Evolutionary conservation across 2,797 vertebrate species (phyloP), one percentile per base, ranked within the genome.

Genomic region (Sarcoramphus papa): DNA sequence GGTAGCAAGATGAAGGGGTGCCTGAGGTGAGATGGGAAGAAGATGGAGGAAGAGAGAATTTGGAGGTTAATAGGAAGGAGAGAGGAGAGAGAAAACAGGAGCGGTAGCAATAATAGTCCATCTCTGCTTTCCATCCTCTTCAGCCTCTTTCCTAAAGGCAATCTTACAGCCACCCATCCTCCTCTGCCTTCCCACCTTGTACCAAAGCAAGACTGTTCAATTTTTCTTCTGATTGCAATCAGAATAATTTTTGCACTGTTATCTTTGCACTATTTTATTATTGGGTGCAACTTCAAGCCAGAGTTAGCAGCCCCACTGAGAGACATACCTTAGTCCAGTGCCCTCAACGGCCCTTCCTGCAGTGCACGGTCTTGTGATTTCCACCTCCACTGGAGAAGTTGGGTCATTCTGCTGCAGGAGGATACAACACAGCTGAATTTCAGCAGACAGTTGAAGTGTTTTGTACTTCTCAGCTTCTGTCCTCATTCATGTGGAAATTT

Each of bases 301-400:
- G 63, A 35, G 19, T 30, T 47, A 63, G 45, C 14, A 83, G 31
- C 33, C 33, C n/a, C 53, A 15, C 35, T 25, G 68, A 67, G 65
- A 45, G 33, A 54, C 16, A 3, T 8, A 8, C 3, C 37, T 7
- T 60, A 16, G 33, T 3, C 7, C 48, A 60, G 25, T 20, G 57
- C 16, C 18, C 40, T 41, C 56, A 15, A 3, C 8, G 14, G 22
- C 37, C 37, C 33, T 45, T 25, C 31, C 62, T 41, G 24, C 23
- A 31, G 40, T 9, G 60, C 65, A 31, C 0, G 0, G 63, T 17
- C 47, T n/a, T 40, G 22, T 23, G 43, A 51, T 47, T 57, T 53
- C 76, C 35, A 57, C 50, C 12, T 17, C 35, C 1, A 0, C 21
- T 14, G 3, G 8, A 15, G 3, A 3, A 31, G 28, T 3, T 28